Evolutionary conservation across 35 echinoderm and acorn worm species (phyloP), one percentile per base, ranked within the genome.

Genomic region (Ophioderma brevispina): DNA sequence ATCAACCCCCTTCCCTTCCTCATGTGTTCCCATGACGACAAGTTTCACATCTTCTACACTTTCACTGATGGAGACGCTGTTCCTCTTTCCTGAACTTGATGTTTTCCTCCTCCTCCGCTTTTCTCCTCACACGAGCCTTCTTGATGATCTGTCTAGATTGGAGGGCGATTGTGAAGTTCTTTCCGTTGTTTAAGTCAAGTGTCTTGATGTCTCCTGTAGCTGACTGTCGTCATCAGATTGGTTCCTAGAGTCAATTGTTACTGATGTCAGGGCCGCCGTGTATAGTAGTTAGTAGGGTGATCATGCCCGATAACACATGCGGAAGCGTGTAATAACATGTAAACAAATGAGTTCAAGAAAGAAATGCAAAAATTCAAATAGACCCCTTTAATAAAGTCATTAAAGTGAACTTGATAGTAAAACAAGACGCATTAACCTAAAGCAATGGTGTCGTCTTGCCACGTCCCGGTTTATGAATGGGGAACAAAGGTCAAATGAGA

Each of bases 241-340:
- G 85, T 49, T 88, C 49, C 19, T 28, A 13, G 64, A 35, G 33
- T 89, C 80, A n/a, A 23, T 89, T 81, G 84, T 82, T 15, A 76
- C 88, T 91, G 43, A 91, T 76, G 41, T 95, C 88, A 36, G 84
- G 88, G 4, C 43, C 76, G 21, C 76, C 81, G 28, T n/a, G n/a
- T n/a, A n/a, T 79, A 36, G 43, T 90, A 95, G n/a, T n/a, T n/a
- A n/a, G n/a, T 39, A 89, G 93, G 0, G 84, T 87, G 78, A 95
- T 95, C 33, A 91, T 63, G 31, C 90, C 38, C 25, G 77, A 91
- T 28, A 75, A 64, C 43, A 86, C 80, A n/a, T 34, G 75, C 78
- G 93, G 93, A 0, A 95, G 78, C 93, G n/a, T n/a, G n/a, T n/a
- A n/a, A n/a, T n/a, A n/a, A n/a, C n/a, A n/a, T n/a, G n/a, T n/a